These are phyloP conservation scores for Clarias fuscus DNA, from an alignment of 2,797 vertebrate species.

Conservation along the genomic window DNA sequence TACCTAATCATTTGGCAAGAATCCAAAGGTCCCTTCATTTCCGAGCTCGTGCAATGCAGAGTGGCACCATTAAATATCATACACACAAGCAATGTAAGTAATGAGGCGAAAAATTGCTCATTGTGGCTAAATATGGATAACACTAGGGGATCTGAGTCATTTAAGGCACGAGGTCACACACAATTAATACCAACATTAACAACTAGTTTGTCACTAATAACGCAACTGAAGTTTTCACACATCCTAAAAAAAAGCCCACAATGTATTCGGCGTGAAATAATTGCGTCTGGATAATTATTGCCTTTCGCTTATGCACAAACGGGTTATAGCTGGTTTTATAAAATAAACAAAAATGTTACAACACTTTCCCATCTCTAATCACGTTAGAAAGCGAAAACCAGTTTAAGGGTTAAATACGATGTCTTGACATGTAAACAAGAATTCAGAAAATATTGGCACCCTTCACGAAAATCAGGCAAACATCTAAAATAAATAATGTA, in stretches of 20 bases:
- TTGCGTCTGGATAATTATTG: background rate
- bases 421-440: background rate
- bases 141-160: constrained; percentile 27
- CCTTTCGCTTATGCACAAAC: background rate
- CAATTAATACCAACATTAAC: constrained; percentile 24
- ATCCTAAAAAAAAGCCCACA: background rate
- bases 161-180: constrained; percentile 38
- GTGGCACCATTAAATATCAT: constrained; percentile 53
- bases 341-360: background rate
- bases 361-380: background rate
- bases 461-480: background rate
- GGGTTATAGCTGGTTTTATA: background rate
- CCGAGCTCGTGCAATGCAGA: constrained; percentile 49
- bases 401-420: background rate
- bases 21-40: constrained; percentile 50
- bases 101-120: constrained; percentile 56
- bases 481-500: background rate
- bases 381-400: background rate
- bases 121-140: constrained; percentile 47
- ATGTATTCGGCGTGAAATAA: background rate
- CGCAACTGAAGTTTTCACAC: background rate
- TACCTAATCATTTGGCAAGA: constrained; percentile 55
- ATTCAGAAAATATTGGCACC: background rate
- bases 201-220: constrained; percentile 17
- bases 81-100: constrained; percentile 52